A percentile compares a stretch with the other conserved stretches of the same genome.
Evolutionary conservation across 1,140 invertebrate genomes (phyloP).

Genomic region (Papilio polytes): DNA sequence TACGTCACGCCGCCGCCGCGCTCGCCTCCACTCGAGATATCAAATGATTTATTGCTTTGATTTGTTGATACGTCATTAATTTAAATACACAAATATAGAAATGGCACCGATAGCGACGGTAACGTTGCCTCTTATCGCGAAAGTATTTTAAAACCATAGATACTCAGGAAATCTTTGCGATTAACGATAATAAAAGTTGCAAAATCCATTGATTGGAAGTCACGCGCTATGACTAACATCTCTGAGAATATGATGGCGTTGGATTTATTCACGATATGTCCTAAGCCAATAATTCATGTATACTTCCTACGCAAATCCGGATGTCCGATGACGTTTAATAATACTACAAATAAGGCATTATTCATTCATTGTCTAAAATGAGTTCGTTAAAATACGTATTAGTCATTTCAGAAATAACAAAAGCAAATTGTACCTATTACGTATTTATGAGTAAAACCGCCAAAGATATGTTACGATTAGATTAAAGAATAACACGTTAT

Average conservation of each 20-base stretch:
- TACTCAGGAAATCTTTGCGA: constrained; percentile 12
- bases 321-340: constrained; percentile 29
- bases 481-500: constrained; percentile 28
- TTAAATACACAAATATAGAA: constrained; percentile 34
- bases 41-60: constrained; percentile 68
- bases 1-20: constrained; percentile 53
- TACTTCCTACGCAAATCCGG: constrained; percentile 27
- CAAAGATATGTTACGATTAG: constrained; percentile 25
- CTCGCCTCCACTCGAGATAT: constrained; percentile 65
- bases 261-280: constrained; percentile 35
- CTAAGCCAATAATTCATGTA: constrained; percentile 35
- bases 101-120: background rate
- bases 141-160: constrained; percentile 36
- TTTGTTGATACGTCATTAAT: constrained; percentile 50
- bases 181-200: constrained; percentile 32
- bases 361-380: constrained; percentile 11
- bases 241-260: constrained; percentile 22
- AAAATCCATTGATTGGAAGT: constrained; percentile 23
- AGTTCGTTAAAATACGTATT: background rate
- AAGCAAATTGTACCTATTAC: constrained; percentile 1
- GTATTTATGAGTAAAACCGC: constrained; percentile 15
- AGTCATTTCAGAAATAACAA: constrained; percentile 1
- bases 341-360: background rate
- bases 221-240: constrained; percentile 26
- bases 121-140: constrained; percentile 27